Conservation (phyloP, 2,797 vertebrate species). For the Podarcis lilfordi region DNA sequence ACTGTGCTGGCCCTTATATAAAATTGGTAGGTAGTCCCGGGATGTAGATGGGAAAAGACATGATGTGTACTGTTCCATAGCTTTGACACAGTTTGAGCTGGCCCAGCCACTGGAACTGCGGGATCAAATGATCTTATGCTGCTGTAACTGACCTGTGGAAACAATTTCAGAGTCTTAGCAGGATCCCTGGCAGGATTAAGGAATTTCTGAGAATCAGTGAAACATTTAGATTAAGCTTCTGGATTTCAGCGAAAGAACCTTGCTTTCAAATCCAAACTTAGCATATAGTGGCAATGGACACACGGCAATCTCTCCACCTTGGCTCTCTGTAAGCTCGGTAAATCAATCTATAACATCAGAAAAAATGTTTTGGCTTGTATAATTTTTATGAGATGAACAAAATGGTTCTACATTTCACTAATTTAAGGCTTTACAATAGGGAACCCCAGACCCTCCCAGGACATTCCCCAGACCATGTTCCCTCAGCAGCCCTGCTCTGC, state of each 20-base stretch:
- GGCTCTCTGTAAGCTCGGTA: not conserved
- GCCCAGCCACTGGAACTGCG: conserved; percentile 90
- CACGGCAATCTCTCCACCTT: not conserved
- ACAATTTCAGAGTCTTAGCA: conserved; percentile 8
- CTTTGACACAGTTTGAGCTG: conserved; percentile 88
- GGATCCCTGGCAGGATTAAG: not conserved
- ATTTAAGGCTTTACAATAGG: not conserved
- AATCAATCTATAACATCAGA: not conserved
- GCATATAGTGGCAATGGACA: not conserved
- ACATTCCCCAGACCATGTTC: too few relatives aligned
- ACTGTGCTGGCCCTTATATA: conserved; percentile 92
- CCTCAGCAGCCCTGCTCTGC: too few relatives aligned
- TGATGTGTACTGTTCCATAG: conserved; percentile 93
- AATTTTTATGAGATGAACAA: not conserved
- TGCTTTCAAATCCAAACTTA: not conserved
- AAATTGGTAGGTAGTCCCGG: conserved; percentile 96
- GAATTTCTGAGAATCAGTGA: not conserved
- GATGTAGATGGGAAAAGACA: conserved; percentile 91
- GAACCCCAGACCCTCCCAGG: too few relatives aligned
- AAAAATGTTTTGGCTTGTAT: not conserved
- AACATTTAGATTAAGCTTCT: not conserved
- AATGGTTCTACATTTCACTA: not conserved
- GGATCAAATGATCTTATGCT: conserved; percentile 95
- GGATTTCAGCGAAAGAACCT: not conserved
- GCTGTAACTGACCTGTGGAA: conserved; percentile 90